Evolutionary conservation across 2,888 invertebrate genomes (phyloP).

Genomic region (Sacculina carcini): DNA sequence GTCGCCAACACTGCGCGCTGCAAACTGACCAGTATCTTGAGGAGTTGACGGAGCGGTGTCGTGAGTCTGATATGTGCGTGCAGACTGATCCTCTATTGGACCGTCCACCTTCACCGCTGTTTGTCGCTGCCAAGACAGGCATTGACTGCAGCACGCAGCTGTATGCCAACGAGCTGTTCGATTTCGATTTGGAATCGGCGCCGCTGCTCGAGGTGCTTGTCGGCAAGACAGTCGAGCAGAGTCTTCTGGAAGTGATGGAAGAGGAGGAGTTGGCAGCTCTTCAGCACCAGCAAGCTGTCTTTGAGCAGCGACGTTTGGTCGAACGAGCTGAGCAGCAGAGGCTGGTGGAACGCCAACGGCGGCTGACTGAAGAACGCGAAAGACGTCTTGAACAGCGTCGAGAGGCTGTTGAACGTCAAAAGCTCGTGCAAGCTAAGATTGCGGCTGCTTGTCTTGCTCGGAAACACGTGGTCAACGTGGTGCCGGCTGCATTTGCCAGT

Average conservation of each 20-base stretch:
- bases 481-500: constrained; percentile 56
- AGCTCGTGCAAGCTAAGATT: constrained; percentile 50
- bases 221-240: constrained; percentile 67
- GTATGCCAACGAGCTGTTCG: constrained; percentile 35
- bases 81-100: constrained; percentile 70
- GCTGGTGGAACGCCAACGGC: constrained; percentile 47
- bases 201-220: constrained; percentile 68
- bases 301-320: constrained; percentile 41
- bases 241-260: constrained; percentile 64
- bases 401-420: constrained; percentile 33
- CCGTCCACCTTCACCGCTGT: constrained; percentile 48
- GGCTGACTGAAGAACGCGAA: constrained; percentile 37
- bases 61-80: constrained; percentile 45
- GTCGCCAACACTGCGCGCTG: constrained; percentile 55
- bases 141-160: constrained; percentile 62
- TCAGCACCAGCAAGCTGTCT: constrained; percentile 46
- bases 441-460: constrained; percentile 57
- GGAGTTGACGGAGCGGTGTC: constrained; percentile 30
- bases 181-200: constrained; percentile 72
- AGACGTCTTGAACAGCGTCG: constrained; percentile 41
- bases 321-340: constrained; percentile 57
- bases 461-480: constrained; percentile 58
- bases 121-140: constrained; percentile 49
- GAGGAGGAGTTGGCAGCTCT: constrained; percentile 69
- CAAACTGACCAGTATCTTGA: constrained; percentile 76